Evolutionary conservation across 2,888 invertebrate species (phyloP).

Genomic region (Cantharis flavilabris): DNA sequence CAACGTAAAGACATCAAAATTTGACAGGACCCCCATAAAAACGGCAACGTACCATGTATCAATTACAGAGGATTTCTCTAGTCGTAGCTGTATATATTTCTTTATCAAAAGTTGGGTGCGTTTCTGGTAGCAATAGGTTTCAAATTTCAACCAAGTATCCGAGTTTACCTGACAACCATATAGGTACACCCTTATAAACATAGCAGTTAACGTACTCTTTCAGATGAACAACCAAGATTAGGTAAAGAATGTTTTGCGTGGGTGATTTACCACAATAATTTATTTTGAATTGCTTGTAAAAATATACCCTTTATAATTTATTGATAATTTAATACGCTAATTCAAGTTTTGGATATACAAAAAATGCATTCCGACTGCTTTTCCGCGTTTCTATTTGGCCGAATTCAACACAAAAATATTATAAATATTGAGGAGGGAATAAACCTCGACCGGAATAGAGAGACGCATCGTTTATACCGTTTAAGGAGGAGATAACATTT

Average conservation of each 20-base stretch:
- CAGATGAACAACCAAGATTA: conserved; percentile 27
- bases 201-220: conserved; percentile 26
- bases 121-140: conserved; percentile 36
- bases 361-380: background rate
- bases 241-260: conserved; percentile 24
- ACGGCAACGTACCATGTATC: conserved; percentile 21
- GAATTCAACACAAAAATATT: background rate
- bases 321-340: background rate
- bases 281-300: conserved; percentile 17
- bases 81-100: conserved; percentile 21
- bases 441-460: background rate
- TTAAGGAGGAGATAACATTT: background rate
- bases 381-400: background rate
- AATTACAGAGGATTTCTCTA: conserved; percentile 29
- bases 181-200: conserved; percentile 21
- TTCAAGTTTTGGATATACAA: background rate
- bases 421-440: background rate
- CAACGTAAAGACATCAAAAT: conserved; percentile 18
- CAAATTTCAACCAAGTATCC: conserved; percentile 33
- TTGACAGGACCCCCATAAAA: conserved; percentile 14
- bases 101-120: conserved; percentile 31
- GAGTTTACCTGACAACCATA: conserved; percentile 29
- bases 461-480: background rate
- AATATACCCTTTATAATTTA: background rate
- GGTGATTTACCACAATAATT: conserved; percentile 24